These are phyloP conservation scores for Heliconius erato DNA, from an alignment of 2,888 invertebrate genomes.

Conservation along the genomic window DNA sequence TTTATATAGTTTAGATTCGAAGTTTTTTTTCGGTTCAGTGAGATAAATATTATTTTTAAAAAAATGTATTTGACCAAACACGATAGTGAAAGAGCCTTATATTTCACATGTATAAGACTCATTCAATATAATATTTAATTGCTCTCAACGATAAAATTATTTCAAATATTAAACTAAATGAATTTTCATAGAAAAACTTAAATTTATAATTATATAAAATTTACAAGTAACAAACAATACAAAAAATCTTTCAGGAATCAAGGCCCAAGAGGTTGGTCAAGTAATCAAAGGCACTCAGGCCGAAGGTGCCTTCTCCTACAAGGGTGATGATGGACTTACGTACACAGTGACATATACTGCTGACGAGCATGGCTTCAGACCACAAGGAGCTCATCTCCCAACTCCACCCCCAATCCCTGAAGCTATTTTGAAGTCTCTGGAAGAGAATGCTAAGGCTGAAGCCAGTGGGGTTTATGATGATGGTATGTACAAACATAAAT, in stretches of 20 bases:
- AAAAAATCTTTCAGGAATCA: conserved; percentile 71
- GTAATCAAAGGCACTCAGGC: conserved; percentile 73
- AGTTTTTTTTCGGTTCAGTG: background rate
- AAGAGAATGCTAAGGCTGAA: conserved; percentile 81
- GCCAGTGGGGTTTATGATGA: conserved; percentile 82
- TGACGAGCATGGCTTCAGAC: conserved; percentile 86
- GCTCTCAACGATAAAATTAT: background rate
- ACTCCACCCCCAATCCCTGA: conserved; percentile 86
- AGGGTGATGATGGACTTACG: conserved; percentile 85
- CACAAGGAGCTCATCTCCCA: conserved; percentile 85
- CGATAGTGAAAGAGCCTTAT: no score
- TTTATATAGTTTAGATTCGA: background rate
- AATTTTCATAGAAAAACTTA: background rate
- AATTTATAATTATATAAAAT: background rate
- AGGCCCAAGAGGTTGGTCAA: conserved; percentile 78
- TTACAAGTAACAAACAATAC: background rate
- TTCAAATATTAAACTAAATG: background rate
- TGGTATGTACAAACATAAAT: conserved; percentile 62
- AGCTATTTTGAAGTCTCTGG: conserved; percentile 80
- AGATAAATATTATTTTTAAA: no score
- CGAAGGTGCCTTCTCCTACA: conserved; percentile 85
- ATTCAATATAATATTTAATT: no score
- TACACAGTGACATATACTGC: conserved; percentile 85
- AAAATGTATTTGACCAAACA: no score
- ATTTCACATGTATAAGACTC: no score